Evolutionary conservation across 1,140 invertebrate species (phyloP).

Genomic region (Brachionus rotundiformis): DNA sequence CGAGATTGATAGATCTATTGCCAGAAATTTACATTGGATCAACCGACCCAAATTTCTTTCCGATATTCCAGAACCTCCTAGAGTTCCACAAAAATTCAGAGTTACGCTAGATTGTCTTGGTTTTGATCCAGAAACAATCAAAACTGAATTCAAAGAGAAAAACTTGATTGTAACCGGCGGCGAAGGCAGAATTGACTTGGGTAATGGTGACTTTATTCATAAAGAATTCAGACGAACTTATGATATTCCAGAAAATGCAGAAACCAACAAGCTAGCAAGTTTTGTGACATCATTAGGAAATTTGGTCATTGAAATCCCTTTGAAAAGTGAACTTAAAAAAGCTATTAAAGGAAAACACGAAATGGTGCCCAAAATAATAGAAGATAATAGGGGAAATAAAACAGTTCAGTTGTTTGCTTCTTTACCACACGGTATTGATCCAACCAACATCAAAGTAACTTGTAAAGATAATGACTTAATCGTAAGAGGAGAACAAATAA

Average conservation of each 20-base stretch:
- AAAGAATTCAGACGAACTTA: conserved; percentile 42
- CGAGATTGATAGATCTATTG: conserved; percentile 9
- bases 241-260: conserved; percentile 7
- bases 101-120: conserved; percentile 31
- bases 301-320: conserved; percentile 37
- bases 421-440: conserved; percentile 11
- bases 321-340: conserved; percentile 33
- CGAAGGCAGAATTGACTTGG: not conserved
- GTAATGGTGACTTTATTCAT: conserved; percentile 12
- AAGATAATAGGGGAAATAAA: conserved; percentile 39
- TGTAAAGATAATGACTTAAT: conserved; percentile 45
- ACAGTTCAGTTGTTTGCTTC: not conserved
- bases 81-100: conserved; percentile 34
- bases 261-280: conserved; percentile 23
- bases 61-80: not conserved
- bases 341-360: not conserved
- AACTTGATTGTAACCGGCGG: conserved; percentile 7
- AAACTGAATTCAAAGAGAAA: conserved; percentile 2
- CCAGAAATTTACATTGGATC: conserved; percentile 18
- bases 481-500: conserved; percentile 2
- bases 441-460: conserved; percentile 35
- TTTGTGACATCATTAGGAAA: conserved; percentile 34
- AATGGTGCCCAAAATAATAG: not conserved
- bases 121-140: conserved; percentile 34
- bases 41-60: not conserved